phyloP scores from a whole-genome alignment of 2,113 vertebrate species.

The Eurypyga helias region DNA sequence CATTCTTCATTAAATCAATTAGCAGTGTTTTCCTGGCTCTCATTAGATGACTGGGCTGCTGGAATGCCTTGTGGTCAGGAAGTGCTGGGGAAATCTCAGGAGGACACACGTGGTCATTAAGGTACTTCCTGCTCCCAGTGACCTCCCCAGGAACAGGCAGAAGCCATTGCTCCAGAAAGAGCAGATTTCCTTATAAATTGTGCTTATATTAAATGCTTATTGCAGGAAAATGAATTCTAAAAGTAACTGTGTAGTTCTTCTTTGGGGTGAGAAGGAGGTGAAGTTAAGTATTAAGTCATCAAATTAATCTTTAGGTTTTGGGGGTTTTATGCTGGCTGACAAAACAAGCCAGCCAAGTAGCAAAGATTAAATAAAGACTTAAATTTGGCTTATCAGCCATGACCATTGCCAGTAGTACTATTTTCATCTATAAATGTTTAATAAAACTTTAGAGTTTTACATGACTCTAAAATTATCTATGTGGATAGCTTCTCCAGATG shows the following conservation, averaged over 20 bases:
- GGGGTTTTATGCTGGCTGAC: not conserved
- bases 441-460: not conserved
- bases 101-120: not conserved
- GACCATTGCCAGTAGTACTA: not conserved
- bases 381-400: not conserved
- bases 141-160: not conserved
- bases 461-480: not conserved
- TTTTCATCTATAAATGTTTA: not conserved
- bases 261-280: not conserved
- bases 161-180: not conserved
- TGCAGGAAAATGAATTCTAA: not conserved
- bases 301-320: not conserved
- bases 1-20: slow-evolving; percentile 35
- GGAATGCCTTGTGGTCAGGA: not conserved
- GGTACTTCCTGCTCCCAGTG: not conserved
- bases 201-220: not conserved
- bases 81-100: not conserved
- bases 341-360: not conserved
- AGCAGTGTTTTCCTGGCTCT: slow-evolving; percentile 13
- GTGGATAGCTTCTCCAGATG: not conserved
- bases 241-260: not conserved
- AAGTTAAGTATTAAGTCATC: not conserved
- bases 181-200: not conserved
- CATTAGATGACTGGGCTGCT: not conserved
- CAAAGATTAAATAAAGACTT: not conserved